Percentiles rank a stretch among this genome's conserved stretches.
These are phyloP conservation scores for Eupithecia subumbrata DNA, from an alignment of 2,888 invertebrate species.

Conservation along the genomic window DNA sequence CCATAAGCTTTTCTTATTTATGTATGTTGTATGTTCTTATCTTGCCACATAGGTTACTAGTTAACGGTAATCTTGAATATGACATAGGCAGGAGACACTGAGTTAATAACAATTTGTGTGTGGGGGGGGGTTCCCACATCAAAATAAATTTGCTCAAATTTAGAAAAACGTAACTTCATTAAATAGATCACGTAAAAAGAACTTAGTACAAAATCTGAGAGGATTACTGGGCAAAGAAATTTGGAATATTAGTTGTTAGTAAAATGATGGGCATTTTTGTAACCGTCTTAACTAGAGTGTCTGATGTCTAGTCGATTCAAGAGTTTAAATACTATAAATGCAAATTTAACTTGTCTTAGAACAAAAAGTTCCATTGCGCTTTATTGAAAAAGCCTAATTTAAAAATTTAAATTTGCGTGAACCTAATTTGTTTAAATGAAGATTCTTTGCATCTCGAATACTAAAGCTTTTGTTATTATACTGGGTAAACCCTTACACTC, in stretches of 20 bases:
- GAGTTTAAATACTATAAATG: constrained; percentile 17
- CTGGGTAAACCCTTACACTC: too few species aligned
- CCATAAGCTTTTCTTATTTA: constrained; percentile 24
- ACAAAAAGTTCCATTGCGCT: constrained; percentile 9
- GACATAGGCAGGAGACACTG: constrained; percentile 24
- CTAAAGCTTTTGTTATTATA: too few species aligned
- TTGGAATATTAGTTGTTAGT: background rate
- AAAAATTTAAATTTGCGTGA: background rate
- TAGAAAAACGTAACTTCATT: background rate
- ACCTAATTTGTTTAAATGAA: background rate
- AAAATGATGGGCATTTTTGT: background rate
- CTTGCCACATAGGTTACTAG: constrained; percentile 35
- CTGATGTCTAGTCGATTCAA: constrained; percentile 19
- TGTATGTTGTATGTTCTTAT: constrained; percentile 4
- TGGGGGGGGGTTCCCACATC: too few species aligned
- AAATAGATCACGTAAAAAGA: background rate
- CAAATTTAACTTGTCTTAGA: constrained; percentile 26
- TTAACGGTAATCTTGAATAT: background rate
- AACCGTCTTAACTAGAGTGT: constrained; percentile 21
- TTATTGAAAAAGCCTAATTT: background rate
- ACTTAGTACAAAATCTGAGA: background rate
- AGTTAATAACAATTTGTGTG: constrained; percentile 7
- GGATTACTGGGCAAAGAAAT: background rate
- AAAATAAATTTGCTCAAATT: background rate
- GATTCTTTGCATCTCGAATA: background rate